Percentiles rank a stretch among this genome's conserved stretches.
These are phyloP conservation scores for Cabera pusaria DNA, from an alignment of 2,888 invertebrate species.

Conservation along the genomic window DNA sequence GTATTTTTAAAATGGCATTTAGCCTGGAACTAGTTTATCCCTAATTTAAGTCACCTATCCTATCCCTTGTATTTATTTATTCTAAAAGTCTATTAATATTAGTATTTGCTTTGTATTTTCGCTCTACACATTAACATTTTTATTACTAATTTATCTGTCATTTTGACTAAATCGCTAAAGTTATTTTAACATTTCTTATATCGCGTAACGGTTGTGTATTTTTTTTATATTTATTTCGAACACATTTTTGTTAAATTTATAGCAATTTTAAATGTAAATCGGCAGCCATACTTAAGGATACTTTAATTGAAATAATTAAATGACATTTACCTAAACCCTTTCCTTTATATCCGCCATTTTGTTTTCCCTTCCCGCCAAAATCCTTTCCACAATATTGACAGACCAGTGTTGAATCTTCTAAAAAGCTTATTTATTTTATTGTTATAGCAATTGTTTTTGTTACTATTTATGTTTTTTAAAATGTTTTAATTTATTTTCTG, in stretches of 20 bases:
- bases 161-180: conserved; percentile 36
- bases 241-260: conserved; percentile 64
- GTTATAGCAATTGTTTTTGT: conserved; percentile 76
- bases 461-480: conserved; percentile 71
- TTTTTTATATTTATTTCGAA: conserved; percentile 62
- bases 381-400: conserved; percentile 79
- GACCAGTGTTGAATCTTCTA: conserved; percentile 80
- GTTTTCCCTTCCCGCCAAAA: conserved; percentile 34
- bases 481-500: conserved; percentile 80
- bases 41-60: conserved; percentile 58
- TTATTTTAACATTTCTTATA: conserved; percentile 34
- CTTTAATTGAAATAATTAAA: conserved; percentile 78
- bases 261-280: conserved; percentile 68
- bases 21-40: conserved; percentile 57
- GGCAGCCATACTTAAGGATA: conserved; percentile 77
- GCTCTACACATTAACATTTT: conserved; percentile 59
- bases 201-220: conserved; percentile 58
- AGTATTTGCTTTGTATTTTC: conserved; percentile 74
- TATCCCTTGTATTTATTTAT: conserved; percentile 72
- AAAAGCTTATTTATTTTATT: conserved; percentile 75
- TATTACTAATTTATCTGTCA: conserved; percentile 31
- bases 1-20: conserved; percentile 20
- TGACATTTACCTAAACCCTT: conserved; percentile 57
- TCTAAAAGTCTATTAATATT: conserved; percentile 61
- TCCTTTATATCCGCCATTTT: conserved; percentile 28